Evolutionary conservation across 2,888 invertebrate species (phyloP).

Genomic region (Lydus trimaculatus): DNA sequence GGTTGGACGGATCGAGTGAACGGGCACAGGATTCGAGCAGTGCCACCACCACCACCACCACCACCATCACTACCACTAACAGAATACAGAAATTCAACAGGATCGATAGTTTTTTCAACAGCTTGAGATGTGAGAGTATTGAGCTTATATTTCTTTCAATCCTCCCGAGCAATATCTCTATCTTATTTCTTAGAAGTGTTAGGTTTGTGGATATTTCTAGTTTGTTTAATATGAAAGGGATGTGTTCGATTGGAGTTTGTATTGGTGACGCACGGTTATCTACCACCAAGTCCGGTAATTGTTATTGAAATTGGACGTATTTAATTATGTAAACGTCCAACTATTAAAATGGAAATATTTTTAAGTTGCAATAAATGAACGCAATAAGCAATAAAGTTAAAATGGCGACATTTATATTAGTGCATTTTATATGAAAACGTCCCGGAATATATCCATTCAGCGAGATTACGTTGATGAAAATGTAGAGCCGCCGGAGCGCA

Average conservation of each 20-base stretch:
- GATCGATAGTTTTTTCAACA: conserved; percentile 10
- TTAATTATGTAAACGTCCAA: conserved; percentile 28
- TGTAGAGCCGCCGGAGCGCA: conserved; percentile 35
- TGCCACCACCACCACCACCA: background rate
- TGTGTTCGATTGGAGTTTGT: background rate
- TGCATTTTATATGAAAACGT: conserved; percentile 35
- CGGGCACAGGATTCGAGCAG: conserved; percentile 5
- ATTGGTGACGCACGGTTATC: background rate
- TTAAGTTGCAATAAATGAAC: conserved; percentile 33
- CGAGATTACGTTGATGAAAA: conserved; percentile 46
- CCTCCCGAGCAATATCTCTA: conserved; percentile 58
- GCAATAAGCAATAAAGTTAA: conserved; percentile 35
- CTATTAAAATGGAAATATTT: conserved; percentile 32
- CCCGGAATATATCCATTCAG: conserved; percentile 29
- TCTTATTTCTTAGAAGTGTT: conserved; percentile 41
- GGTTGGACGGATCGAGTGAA: conserved; percentile 36
- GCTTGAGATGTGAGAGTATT: background rate
- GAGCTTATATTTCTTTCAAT: conserved; percentile 53
- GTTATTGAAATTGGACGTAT: conserved; percentile 22
- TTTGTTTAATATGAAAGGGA: background rate
- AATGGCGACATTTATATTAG: conserved; percentile 37
- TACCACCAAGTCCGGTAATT: background rate
- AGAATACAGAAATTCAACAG: conserved; percentile 6
- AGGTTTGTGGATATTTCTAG: background rate
- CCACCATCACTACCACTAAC: background rate